Evolutionary conservation across 2,888 invertebrate genomes (phyloP).

Genomic region (Tetheella fluctuosa): DNA sequence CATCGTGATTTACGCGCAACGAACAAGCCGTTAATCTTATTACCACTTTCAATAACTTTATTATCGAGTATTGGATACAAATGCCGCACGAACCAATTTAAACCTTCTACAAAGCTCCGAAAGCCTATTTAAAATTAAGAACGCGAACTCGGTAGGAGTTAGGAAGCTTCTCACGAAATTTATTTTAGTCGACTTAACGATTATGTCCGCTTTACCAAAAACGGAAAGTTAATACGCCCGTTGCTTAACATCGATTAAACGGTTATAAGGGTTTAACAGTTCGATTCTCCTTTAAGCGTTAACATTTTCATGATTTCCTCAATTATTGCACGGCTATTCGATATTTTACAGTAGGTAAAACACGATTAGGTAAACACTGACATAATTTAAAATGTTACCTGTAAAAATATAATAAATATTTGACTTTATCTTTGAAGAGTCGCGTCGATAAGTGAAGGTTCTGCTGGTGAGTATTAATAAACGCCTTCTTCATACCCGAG

Average conservation of each 20-base stretch:
- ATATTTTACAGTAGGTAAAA: no score
- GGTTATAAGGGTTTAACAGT: conserved; percentile 55
- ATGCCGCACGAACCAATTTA: conserved; percentile 61
- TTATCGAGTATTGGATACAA: conserved; percentile 64
- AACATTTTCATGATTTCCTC: no score
- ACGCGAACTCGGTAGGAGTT: conserved; percentile 52
- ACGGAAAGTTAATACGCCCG: conserved; percentile 66
- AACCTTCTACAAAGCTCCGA: conserved; percentile 59
- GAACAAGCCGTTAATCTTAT: conserved; percentile 81
- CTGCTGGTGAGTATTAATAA: conserved; percentile 34
- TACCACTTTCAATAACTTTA: conserved; percentile 84
- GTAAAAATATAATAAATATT: no score
- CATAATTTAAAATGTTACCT: no score
- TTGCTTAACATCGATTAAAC: conserved; percentile 67
- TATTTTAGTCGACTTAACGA: conserved; percentile 78
- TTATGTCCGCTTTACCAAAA: conserved; percentile 70
- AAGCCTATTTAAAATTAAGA: conserved; percentile 55
- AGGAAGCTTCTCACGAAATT: conserved; percentile 76
- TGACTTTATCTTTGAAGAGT: no score
- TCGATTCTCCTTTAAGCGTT: conserved; percentile 46
- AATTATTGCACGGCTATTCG: no score
- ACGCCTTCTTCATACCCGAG: conserved; percentile 42
- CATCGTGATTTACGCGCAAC: conserved; percentile 80
- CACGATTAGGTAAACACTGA: no score
- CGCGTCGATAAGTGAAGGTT: conserved; percentile 16